A percentile compares a stretch with the other conserved stretches of the same genome.
Conservation (phyloP, 2,113 vertebrate species). For the Sapayoa aenigma region DNA sequence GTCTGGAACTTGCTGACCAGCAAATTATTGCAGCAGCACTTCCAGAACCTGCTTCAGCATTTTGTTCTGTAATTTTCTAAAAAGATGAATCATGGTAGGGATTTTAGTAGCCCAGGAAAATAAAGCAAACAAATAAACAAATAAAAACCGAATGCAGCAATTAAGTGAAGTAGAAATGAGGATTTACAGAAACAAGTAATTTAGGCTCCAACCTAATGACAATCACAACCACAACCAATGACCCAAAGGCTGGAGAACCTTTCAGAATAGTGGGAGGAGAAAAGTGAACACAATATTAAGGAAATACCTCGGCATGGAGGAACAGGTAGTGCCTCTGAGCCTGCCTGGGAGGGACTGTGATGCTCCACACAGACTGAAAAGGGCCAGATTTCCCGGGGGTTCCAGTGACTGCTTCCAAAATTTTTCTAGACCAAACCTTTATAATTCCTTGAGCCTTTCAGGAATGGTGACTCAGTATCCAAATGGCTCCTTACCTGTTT, state of each 20-base stretch:
- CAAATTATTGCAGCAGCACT: neutral
- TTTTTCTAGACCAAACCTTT: neutral
- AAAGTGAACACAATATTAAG: neutral
- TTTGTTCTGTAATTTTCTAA: neutral
- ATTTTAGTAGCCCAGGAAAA: neutral
- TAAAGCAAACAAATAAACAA: neutral
- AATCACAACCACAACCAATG: neutral
- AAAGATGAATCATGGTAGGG: neutral
- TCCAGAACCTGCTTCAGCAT: neutral
- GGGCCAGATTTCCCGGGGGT: neutral
- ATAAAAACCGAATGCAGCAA: neutral
- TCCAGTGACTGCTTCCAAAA: neutral
- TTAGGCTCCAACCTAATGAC: neutral
- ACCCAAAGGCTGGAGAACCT: neutral
- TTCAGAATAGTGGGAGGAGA: neutral
- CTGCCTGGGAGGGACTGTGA: neutral
- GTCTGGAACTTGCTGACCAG: neutral
- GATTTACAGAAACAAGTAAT: neutral
- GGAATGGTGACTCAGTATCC: too few species aligned
- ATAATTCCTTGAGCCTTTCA: neutral
- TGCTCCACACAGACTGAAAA: neutral
- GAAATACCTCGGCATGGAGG: accelerated
- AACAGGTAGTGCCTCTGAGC: neutral
- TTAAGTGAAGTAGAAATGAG: neutral
- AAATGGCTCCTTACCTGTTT: neutral